Evolutionary conservation across 2,888 invertebrate species (phyloP), one percentile per base, ranked within the genome.

Genomic region (Beris morrisii): DNA sequence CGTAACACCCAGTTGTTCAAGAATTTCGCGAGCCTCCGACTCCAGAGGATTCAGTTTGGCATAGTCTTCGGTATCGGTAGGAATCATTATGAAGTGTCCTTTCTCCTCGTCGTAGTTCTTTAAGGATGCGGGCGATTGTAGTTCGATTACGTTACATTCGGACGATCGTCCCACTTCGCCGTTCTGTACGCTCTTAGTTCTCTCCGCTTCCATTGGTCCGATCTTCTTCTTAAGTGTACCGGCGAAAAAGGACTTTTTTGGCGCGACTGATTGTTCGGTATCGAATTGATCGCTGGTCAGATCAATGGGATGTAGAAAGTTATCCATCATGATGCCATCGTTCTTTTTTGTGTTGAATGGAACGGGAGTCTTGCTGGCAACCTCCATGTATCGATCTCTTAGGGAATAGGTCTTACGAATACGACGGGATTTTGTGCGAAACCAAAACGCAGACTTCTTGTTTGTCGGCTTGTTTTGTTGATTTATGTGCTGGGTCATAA

Each of bases 1-100:
- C 12, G 81, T 83, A 45, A 90, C 86, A 1, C 89, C 89, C 46
- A 87, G 78, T 30, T 83, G 83, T 61, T 81, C 76, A 53, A 88
- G 77, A 64, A 83, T 79, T 68, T 82, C 79, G 5, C 85, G 76
- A 0, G 85, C 84, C 73, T 85, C 84, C 9, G 77, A 74, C 74
- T 87, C 87, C 31, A 82, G 71, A 0, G 79, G 76, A 63, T 77
- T 77, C 38, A 82, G 69, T 68, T 76, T 74, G 6, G 73, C 76
- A 52, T 79, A 70, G 71, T 82, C 80, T 63, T 79, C 75, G 7
- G 78, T 79, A 32, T 73, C 73, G 12, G 81, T 81, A 69, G 82
- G 82, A 67, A 79, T 69, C 79, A 82, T 81, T 55, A 82, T 78
- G 68, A 79, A 82, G 64, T 75, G 72, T 53, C 81, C 82, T 52